A percentile compares a stretch with the other conserved stretches of the same genome.
Evolutionary conservation across 2,797 vertebrate genomes (phyloP).

Genomic region (Nasua narica): DNA sequence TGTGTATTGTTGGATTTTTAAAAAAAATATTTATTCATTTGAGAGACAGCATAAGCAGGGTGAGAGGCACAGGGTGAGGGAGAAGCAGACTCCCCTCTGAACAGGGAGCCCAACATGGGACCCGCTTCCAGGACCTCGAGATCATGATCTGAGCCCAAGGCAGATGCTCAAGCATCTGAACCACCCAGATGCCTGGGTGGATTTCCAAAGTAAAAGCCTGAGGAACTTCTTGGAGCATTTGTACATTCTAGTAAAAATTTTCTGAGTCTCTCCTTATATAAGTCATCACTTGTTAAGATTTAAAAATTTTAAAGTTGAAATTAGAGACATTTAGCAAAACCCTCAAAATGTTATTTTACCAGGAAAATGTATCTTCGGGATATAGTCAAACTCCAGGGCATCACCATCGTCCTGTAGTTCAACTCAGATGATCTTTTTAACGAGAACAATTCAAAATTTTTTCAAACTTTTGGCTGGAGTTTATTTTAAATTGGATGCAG

Average conservation of each 20-base stretch:
- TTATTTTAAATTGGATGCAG: conserved; percentile 37
- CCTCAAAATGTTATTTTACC: background rate
- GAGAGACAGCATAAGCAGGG: background rate
- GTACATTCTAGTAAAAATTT: background rate
- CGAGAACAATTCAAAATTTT: background rate
- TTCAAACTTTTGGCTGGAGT: conserved; percentile 28
- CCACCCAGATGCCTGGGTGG: background rate
- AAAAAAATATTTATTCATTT: background rate
- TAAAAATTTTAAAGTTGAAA: background rate
- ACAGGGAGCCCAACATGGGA: background rate
- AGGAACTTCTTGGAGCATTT: background rate
- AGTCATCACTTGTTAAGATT: background rate
- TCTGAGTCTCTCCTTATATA: background rate
- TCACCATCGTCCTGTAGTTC: background rate
- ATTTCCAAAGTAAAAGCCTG: background rate
- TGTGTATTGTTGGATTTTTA: background rate
- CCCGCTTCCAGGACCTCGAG: background rate
- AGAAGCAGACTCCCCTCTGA: background rate
- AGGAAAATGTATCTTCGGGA: background rate
- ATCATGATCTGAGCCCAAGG: background rate
- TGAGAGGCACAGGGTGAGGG: background rate
- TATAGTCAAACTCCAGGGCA: background rate
- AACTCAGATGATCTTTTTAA: background rate
- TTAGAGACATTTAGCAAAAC: background rate
- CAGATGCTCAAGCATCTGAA: background rate